Conservation (phyloP, 2,888 invertebrate genomes). For the Drosophila dives region DNA sequence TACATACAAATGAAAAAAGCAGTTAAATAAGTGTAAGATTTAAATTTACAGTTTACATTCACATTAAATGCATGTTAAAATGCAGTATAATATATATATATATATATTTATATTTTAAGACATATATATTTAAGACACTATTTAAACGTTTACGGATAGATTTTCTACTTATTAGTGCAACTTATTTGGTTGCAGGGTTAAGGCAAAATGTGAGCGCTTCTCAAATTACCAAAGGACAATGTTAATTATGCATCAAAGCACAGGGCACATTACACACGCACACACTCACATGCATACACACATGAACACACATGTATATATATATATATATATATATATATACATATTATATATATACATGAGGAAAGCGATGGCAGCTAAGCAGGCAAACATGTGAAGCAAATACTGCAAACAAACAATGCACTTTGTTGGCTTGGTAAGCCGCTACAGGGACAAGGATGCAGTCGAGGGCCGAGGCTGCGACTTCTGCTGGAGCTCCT, state of each 20-base stretch:
- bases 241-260: slow-evolving; percentile 79
- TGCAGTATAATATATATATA: neutral
- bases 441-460: slow-evolving; percentile 71
- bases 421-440: slow-evolving; percentile 79
- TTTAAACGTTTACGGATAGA: slow-evolving; percentile 38
- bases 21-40: neutral
- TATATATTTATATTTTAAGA: too few relatives aligned
- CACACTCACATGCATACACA: slow-evolving; percentile 2
- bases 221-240: slow-evolving; percentile 78
- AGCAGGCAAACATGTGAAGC: slow-evolving; percentile 73
- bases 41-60: neutral
- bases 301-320: slow-evolving; percentile 4
- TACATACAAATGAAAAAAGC: too few relatives aligned
- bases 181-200: slow-evolving; percentile 51
- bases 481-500: slow-evolving; percentile 37
- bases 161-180: slow-evolving; percentile 46
- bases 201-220: slow-evolving; percentile 61
- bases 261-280: slow-evolving; percentile 36
- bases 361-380: slow-evolving; percentile 55
- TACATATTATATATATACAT: neutral
- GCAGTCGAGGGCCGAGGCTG: slow-evolving; percentile 51
- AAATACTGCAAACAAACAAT: slow-evolving; percentile 78
- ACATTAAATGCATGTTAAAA: neutral
- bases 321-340: neutral
- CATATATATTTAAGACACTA: slow-evolving; percentile 21